A percentile compares a stretch with the other conserved stretches of the same genome.
These are phyloP conservation scores for Forbesichthys agassizii DNA, from an alignment of 2,113 vertebrate species.

Conservation along the genomic window DNA sequence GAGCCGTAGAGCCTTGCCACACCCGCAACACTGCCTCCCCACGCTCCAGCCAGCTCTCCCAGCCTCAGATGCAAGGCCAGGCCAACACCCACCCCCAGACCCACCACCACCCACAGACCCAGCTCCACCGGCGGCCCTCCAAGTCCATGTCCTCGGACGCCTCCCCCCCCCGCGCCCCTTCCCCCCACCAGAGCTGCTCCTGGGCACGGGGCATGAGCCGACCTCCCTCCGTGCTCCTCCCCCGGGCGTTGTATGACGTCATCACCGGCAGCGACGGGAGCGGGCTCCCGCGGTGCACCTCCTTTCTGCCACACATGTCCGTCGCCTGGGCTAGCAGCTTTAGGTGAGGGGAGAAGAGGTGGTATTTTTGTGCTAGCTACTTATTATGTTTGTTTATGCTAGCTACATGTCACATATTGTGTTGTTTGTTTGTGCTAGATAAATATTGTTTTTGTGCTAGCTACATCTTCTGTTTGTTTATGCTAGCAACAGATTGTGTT, in stretches of 20 bases:
- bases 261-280: conserved; percentile 86
- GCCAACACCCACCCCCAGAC: conserved; percentile 29
- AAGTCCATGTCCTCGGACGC: conserved; percentile 78
- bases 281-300: conserved; percentile 90
- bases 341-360: conserved; percentile 54
- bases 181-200: conserved; percentile 80
- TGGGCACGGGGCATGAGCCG: conserved; percentile 83
- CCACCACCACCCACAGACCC: conserved; percentile 35
- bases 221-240: conserved; percentile 90
- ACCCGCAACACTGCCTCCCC: conserved; percentile 38
- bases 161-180: conserved; percentile 69
- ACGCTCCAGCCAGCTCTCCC: conserved; percentile 7
- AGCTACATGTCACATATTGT: too few relatives aligned
- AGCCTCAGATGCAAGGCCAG: conserved; percentile 37
- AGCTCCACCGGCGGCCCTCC: conserved; percentile 48
- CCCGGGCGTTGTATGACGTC: conserved; percentile 88
- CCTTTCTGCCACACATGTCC: conserved; percentile 90
- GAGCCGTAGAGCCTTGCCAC: conserved; percentile 31
- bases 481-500: too few relatives aligned
- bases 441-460: too few relatives aligned
- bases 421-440: too few relatives aligned
- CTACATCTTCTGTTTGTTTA: too few relatives aligned
- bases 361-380: too few relatives aligned
- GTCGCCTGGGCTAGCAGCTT: conserved; percentile 95
- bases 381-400: too few relatives aligned